Base-by-base conservation (phyloP, 2,797 vertebrate species). In the Carduelis carduelis region DNA sequence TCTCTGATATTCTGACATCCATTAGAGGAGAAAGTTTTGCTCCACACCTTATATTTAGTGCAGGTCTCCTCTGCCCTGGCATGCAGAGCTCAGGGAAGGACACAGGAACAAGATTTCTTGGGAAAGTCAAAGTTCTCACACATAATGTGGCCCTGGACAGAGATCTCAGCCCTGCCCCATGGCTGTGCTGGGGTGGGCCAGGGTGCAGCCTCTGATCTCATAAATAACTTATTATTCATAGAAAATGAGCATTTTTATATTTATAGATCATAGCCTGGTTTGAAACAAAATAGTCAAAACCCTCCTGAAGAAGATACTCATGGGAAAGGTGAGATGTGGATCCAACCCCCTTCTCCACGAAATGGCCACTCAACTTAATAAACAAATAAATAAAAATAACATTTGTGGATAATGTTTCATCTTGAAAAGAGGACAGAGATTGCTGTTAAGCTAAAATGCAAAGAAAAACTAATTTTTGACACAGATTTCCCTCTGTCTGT, bases 291-390 rank as follows among this genome's bases (percentile, higher is more conserved):
- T 9, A 37, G 12, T 30, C 37, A 34, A 53, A 32, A 46, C 3
- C 8, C 6, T 57, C 24, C 19, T 39, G 7, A 49, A 69, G 30
- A 4, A 2, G 17, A 14, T 39, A 21, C 14, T 71, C 27, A 6
- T 11, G 12, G 30, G 34, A 32, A 37, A 35, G 21, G 12, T 43
- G 71, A 17, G 64, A 59, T 41, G 9, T 11, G 9, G 19, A 16
- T 75, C 53, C 4, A 8, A 80, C 80, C 20, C 21, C 3, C 11
- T 9, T 1, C 34, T 57, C n/a, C 13, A 3, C 2, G 0, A 28
- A 55, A 50, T 8, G 26, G 8, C 34, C 66, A 6, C 14, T 39
- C 22, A 44, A 24, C 4, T 61, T 41, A 7, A 61, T 32, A 16
- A 34, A 28, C 8, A 47, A 50, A 55, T 1, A 49, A 13, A 53